phyloP scores from a whole-genome alignment of 1,140 invertebrate species.

The Philotrypesis tridentata region DNA sequence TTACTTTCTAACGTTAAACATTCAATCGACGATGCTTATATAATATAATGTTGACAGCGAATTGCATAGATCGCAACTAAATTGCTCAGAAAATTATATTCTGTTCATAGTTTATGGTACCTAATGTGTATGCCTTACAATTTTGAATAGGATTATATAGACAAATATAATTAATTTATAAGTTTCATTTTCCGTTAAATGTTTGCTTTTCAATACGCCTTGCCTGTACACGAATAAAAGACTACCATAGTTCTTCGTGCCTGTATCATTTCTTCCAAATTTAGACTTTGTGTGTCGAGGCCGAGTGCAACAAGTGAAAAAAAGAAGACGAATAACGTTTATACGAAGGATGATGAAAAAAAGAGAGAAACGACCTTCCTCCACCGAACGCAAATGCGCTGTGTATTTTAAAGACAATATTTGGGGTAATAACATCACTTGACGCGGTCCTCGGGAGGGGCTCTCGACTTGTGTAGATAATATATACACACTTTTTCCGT shows the following conservation, averaged over 20 bases:
- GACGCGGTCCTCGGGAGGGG: slow-evolving; percentile 45
- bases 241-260: background rate
- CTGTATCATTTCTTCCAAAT: slow-evolving; percentile 8
- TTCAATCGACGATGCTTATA: no score
- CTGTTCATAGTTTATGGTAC: no score
- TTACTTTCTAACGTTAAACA: no score
- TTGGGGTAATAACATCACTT: slow-evolving; percentile 63
- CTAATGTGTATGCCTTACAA: no score
- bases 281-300: background rate
- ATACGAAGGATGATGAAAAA: background rate
- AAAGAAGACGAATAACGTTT: background rate
- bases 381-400: background rate
- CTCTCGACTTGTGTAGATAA: slow-evolving; percentile 1
- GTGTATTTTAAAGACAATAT: slow-evolving; percentile 59
- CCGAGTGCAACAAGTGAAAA: background rate
- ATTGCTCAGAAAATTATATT: no score
- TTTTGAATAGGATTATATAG: no score
- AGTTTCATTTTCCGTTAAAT: background rate
- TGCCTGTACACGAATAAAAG: background rate
- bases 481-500: background rate
- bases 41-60: no score
- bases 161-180: no score
- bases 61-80: no score
- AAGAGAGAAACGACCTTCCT: background rate
- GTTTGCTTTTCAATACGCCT: background rate